Evolutionary conservation across 2,113 vertebrate genomes (phyloP).

Genomic region (Vulpes lagopus): DNA sequence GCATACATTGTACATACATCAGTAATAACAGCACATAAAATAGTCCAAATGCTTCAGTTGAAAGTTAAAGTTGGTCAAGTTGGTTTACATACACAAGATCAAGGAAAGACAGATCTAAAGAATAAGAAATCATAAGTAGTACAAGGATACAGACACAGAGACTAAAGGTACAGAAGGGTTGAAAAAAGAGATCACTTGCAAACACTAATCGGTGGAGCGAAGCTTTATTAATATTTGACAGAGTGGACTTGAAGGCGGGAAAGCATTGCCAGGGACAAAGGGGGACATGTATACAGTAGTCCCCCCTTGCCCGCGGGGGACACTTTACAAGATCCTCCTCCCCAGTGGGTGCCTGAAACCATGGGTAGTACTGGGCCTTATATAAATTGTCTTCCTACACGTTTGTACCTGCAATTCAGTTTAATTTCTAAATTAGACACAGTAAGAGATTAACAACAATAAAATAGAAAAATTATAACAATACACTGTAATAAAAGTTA

Average conservation of each 20-base stretch:
- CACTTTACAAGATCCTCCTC: background rate
- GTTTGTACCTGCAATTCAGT: background rate
- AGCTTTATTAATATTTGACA: background rate
- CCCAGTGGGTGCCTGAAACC: background rate
- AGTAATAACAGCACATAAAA: background rate
- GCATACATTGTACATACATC: background rate
- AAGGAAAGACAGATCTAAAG: constrained; percentile 17
- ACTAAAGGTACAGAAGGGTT: background rate
- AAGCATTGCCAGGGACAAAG: background rate
- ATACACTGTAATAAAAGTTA: background rate
- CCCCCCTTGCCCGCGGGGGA: background rate
- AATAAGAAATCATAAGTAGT: background rate
- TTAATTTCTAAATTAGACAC: background rate
- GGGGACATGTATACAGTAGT: background rate
- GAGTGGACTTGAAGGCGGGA: background rate
- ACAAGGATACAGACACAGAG: background rate
- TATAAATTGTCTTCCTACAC: background rate
- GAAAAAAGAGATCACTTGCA: background rate
- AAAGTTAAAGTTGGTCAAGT: background rate
- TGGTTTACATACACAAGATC: background rate
- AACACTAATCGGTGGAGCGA: background rate
- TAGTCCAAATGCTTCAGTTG: background rate
- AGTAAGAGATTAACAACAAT: background rate
- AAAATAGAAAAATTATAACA: background rate
- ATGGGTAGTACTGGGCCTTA: background rate